phyloP scores from a whole-genome alignment of 2,888 invertebrate species.

The Stomorhina lunata region DNA sequence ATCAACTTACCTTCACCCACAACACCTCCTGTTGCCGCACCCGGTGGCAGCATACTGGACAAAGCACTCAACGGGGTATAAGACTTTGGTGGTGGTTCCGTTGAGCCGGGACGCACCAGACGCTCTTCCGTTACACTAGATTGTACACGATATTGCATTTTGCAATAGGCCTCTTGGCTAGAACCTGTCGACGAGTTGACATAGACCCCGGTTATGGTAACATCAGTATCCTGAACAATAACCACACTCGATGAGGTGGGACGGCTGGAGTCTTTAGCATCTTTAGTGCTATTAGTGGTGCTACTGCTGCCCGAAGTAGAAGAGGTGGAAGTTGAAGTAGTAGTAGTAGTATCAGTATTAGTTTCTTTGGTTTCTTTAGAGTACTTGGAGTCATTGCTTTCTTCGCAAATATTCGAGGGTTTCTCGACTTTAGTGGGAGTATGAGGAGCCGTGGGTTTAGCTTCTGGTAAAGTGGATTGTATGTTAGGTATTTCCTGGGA shows the following conservation, averaged over 20 bases:
- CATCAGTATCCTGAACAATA: conserved; percentile 91
- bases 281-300: conserved; percentile 72
- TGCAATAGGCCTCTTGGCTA: conserved; percentile 91
- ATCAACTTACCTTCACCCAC: conserved; percentile 61
- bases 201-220: conserved; percentile 93
- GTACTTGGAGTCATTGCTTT: conserved; percentile 76
- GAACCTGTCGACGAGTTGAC: conserved; percentile 87
- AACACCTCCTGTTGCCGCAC: conserved; percentile 80
- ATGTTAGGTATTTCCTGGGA: conserved; percentile 54
- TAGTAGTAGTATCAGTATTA: conserved; percentile 75
- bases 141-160: conserved; percentile 93
- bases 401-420: conserved; percentile 72
- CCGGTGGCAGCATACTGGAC: conserved; percentile 93
- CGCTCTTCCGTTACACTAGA: conserved; percentile 93
- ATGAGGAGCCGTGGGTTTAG: conserved; percentile 37
- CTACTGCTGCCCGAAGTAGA: conserved; percentile 71
- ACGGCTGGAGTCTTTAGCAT: conserved; percentile 76
- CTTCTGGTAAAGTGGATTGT: conserved; percentile 59
- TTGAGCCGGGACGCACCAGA: conserved; percentile 83
- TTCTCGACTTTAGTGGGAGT: conserved; percentile 38
- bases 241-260: conserved; percentile 84
- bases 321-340: conserved; percentile 73
- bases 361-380: conserved; percentile 77
- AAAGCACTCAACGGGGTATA: conserved; percentile 92
- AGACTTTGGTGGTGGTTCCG: conserved; percentile 82